A percentile compares a stretch with the other conserved stretches of the same genome.
Conservation (phyloP, 2,113 vertebrate genomes). For the Pangasianodon hypophthalmus region DNA sequence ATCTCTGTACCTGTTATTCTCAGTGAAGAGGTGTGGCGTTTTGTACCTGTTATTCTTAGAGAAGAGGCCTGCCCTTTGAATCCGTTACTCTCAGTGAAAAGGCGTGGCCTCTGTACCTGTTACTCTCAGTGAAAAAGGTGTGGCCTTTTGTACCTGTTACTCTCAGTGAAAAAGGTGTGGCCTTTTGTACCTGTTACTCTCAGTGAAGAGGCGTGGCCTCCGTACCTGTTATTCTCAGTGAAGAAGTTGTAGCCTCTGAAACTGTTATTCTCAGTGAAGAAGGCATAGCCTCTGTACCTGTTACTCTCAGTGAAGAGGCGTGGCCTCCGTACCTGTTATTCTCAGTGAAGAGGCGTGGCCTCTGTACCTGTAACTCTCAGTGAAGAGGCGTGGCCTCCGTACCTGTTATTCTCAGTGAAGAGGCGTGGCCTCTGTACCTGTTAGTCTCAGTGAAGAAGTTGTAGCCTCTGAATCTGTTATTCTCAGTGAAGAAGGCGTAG, state of each 20-base stretch:
- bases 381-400: neutral
- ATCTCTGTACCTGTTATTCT: too few relatives aligned
- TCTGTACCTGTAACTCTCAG: neutral
- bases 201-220: neutral
- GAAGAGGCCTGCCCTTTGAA: too few relatives aligned
- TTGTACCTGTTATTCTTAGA: too few relatives aligned
- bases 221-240: neutral
- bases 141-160: too few relatives aligned
- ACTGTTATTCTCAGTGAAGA: neutral
- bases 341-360: neutral
- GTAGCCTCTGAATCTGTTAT: neutral
- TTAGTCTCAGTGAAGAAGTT: neutral
- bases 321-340: neutral
- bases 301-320: neutral
- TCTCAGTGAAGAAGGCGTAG: neutral
- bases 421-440: neutral
- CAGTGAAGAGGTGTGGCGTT: too few relatives aligned
- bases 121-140: too few relatives aligned
- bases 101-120: too few relatives aligned
- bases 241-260: too few relatives aligned
- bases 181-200: rapidly evolving
- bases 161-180: neutral
- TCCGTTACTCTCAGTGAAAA: too few relatives aligned
- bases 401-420: neutral
- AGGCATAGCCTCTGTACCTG: neutral